Percentiles rank a stretch among this genome's conserved stretches.
These are phyloP conservation scores for Akabosia matsudoensis DNA, from an alignment of 1,140 invertebrate genomes.

Conservation along the genomic window DNA sequence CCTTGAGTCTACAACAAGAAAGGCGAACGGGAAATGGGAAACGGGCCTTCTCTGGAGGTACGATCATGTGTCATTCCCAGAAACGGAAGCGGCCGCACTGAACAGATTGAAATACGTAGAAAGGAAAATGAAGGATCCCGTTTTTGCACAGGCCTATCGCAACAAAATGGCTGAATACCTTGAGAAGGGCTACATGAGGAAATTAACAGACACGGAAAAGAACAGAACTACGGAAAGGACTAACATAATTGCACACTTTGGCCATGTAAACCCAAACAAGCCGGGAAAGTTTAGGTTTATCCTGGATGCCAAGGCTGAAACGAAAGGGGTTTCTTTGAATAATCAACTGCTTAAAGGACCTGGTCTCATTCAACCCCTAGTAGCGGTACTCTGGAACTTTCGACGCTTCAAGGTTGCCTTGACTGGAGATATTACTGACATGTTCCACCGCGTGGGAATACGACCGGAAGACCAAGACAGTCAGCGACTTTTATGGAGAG, in stretches of 20 bases:
- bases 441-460: constrained; percentile 46
- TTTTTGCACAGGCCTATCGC: background rate
- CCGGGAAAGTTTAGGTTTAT: constrained; percentile 47
- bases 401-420: constrained; percentile 44
- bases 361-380: constrained; percentile 43
- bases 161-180: constrained; percentile 23
- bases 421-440: constrained; percentile 45
- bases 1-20: constrained; percentile 23
- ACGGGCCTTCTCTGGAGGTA: constrained; percentile 32
- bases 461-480: background rate
- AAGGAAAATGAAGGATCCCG: constrained; percentile 25
- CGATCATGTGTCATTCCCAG: constrained; percentile 16
- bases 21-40: constrained; percentile 30
- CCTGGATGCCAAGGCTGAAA: constrained; percentile 46
- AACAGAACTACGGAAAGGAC: background rate
- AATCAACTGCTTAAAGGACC: constrained; percentile 46
- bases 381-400: constrained; percentile 48
- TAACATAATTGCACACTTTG: constrained; percentile 47
- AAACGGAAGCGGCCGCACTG: constrained; percentile 1
- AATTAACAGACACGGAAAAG: constrained; percentile 5
- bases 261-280: constrained; percentile 45
- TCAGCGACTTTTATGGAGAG: constrained; percentile 24
- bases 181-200: constrained; percentile 26
- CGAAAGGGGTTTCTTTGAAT: constrained; percentile 44
- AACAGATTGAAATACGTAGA: constrained; percentile 8